Conservation (phyloP, 2,113 vertebrate species). For the Henicopernis longicauda region DNA sequence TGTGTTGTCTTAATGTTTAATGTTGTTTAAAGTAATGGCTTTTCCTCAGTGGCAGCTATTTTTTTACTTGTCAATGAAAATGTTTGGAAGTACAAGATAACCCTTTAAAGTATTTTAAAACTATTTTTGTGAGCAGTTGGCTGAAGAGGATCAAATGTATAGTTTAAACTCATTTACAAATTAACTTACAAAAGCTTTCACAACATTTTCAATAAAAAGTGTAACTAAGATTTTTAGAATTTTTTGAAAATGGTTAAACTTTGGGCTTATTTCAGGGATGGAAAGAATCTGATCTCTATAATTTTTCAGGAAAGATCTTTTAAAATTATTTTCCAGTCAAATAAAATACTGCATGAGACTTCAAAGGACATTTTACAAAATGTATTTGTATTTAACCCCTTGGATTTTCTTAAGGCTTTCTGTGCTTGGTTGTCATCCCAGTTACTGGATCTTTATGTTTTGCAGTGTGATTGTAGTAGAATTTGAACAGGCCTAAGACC, state of each 20-base stretch:
- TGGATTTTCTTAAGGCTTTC: not conserved
- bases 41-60: not conserved
- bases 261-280: not conserved
- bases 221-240: not conserved
- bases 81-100: not conserved
- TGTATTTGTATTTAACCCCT: not conserved
- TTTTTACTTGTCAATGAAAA: not conserved
- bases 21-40: not conserved
- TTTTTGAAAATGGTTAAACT: not conserved
- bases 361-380: not conserved
- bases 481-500: not conserved
- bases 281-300: not conserved
- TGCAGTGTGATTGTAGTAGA: not conserved
- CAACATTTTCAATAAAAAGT: not conserved
- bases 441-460: not conserved
- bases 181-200: not conserved
- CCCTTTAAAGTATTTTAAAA: not conserved
- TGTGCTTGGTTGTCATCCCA: not conserved
- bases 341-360: not conserved
- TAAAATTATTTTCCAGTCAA: not conserved
- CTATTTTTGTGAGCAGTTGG: not conserved
- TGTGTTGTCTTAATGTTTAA: not conserved
- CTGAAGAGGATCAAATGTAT: not conserved
- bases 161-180: not conserved
- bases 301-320: not conserved